phyloP scores from a whole-genome alignment of 2,888 invertebrate species.

The Yponomeuta malinellus region DNA sequence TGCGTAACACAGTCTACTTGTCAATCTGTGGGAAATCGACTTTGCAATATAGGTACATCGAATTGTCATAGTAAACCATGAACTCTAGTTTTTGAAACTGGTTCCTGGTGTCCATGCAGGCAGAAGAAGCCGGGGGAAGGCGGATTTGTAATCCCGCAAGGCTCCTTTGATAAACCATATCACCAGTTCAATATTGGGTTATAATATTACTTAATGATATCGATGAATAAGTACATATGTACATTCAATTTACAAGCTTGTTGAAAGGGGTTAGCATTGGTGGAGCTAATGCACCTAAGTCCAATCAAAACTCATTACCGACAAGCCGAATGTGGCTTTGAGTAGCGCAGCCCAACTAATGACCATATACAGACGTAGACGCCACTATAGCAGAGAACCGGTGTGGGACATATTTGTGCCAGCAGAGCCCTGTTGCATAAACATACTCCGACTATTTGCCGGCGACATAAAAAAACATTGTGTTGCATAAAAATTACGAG shows the following conservation, averaged over 20 bases:
- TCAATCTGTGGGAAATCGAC: no score
- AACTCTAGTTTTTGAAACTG: no score
- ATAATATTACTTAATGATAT: not conserved
- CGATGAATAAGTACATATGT: not conserved
- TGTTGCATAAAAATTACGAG: no score
- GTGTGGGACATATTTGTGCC: not conserved
- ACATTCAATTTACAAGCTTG: not conserved
- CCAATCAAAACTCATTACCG: constrained; percentile 9
- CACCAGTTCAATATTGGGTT: not conserved
- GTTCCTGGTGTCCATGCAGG: no score
- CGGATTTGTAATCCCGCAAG: no score
- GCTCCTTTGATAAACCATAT: no score
- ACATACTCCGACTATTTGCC: no score
- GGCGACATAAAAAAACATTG: no score
- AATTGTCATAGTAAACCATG: no score
- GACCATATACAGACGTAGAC: constrained; percentile 3
- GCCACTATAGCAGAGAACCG: not conserved
- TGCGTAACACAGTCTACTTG: no score
- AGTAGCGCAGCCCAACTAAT: not conserved
- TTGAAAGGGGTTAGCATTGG: constrained; percentile 9
- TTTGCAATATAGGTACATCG: no score
- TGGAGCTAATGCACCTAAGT: not conserved
- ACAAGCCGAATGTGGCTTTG: constrained; percentile 4
- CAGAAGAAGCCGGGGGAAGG: no score
- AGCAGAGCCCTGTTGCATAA: not conserved